Evolutionary conservation across 2,113 vertebrate species (phyloP).

Genomic region (Anoura caudifer): DNA sequence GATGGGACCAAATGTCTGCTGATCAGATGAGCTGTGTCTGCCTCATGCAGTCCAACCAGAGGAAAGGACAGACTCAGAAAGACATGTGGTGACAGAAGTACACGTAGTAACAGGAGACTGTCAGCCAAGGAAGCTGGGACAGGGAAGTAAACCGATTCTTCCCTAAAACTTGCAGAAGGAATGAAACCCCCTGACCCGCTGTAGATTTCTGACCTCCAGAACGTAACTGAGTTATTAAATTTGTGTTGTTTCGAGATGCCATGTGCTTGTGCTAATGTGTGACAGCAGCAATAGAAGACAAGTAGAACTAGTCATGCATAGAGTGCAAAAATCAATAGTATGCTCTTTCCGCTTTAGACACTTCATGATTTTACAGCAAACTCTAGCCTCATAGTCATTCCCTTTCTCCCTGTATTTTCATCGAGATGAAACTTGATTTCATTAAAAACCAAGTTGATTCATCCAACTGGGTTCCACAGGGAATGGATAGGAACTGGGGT

Average conservation of each 20-base stretch:
- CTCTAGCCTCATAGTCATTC: not conserved
- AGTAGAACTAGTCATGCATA: not conserved
- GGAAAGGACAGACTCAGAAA: not conserved
- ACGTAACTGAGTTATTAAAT: no score
- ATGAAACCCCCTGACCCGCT: not conserved
- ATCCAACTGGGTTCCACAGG: not conserved
- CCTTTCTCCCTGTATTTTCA: not conserved
- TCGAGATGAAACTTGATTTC: not conserved
- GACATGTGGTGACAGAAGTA: not conserved
- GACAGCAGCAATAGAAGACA: not conserved
- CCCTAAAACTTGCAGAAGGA: not conserved
- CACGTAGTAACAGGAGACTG: rapidly evolving
- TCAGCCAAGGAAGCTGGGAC: not conserved
- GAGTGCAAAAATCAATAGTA: not conserved
- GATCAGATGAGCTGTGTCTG: not conserved
- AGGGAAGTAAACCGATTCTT: not conserved
- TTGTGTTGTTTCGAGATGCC: not conserved
- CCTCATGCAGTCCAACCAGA: not conserved
- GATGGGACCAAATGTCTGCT: not conserved
- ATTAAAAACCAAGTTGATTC: not conserved
- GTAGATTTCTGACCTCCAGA: no score
- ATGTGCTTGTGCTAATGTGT: not conserved
- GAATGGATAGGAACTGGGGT: not conserved
- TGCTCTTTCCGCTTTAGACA: not conserved
- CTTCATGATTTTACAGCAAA: not conserved